Conservation (phyloP, 2,113 vertebrate genomes). For the Pangasianodon hypophthalmus region DNA sequence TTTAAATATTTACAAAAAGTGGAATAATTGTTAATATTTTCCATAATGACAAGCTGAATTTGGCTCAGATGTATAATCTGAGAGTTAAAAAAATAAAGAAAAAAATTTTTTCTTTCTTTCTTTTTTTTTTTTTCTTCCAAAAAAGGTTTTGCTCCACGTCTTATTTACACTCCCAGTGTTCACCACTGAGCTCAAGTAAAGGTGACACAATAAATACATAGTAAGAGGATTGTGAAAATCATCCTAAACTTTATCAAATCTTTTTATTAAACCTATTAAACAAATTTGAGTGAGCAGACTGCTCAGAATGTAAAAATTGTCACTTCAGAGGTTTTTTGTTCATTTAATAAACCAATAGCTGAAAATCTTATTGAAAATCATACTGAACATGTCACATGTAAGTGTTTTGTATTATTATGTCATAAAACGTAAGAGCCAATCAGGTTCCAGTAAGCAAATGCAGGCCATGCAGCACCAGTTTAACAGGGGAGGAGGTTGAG, state of each 20-base stretch:
- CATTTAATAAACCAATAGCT: background rate
- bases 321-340: background rate
- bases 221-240: background rate
- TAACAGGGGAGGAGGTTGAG: background rate
- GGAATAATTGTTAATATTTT: background rate
- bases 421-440: background rate
- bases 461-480: background rate
- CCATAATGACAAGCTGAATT: background rate
- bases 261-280: no score
- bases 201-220: background rate
- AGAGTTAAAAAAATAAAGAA: background rate
- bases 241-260: background rate
- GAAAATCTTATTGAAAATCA: background rate
- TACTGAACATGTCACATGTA: background rate
- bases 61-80: background rate
- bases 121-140: background rate
- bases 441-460: background rate
- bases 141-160: background rate
- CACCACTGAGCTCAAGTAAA: background rate
- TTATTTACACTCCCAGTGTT: background rate
- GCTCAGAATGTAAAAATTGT: background rate
- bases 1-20: background rate
- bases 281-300: background rate
- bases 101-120: background rate
- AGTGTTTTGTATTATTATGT: background rate